These are phyloP conservation scores for Rotaria socialis DNA, from an alignment of 2,888 invertebrate species.

Conservation along the genomic window DNA sequence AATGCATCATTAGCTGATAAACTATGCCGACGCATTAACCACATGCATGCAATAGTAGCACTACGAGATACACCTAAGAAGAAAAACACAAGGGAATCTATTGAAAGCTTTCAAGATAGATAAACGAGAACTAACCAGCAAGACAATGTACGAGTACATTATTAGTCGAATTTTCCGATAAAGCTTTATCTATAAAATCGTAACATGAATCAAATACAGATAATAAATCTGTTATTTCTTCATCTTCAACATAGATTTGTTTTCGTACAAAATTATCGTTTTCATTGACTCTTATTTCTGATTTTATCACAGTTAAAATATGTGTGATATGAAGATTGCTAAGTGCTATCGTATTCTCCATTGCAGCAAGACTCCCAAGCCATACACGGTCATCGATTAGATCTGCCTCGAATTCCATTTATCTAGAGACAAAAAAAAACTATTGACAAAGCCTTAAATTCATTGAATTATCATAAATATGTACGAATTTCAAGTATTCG, in stretches of 20 bases:
- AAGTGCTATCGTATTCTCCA: background rate
- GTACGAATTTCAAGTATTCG: too few relatives aligned
- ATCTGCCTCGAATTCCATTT: background rate
- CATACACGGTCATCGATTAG: background rate
- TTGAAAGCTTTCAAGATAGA: background rate
- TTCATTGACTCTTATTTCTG: background rate
- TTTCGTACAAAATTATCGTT: background rate
- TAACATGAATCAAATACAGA: conserved; percentile 11
- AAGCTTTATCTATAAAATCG: background rate
- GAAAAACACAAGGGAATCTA: background rate
- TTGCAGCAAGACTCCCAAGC: background rate
- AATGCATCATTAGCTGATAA: background rate
- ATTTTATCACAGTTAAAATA: background rate
- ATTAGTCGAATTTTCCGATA: background rate
- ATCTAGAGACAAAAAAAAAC: background rate
- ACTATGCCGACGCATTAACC: background rate
- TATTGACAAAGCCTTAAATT: too few relatives aligned
- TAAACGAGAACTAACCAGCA: background rate
- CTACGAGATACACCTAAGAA: background rate
- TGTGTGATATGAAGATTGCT: background rate
- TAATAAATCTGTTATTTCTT: background rate
- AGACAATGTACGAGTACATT: conserved; percentile 15
- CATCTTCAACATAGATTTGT: background rate
- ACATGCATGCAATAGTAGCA: conserved; percentile 31
- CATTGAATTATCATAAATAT: too few relatives aligned